A percentile compares a stretch with the other conserved stretches of the same genome.
Conservation (phyloP, 2,113 vertebrate species). For the Chamaea fasciata region DNA sequence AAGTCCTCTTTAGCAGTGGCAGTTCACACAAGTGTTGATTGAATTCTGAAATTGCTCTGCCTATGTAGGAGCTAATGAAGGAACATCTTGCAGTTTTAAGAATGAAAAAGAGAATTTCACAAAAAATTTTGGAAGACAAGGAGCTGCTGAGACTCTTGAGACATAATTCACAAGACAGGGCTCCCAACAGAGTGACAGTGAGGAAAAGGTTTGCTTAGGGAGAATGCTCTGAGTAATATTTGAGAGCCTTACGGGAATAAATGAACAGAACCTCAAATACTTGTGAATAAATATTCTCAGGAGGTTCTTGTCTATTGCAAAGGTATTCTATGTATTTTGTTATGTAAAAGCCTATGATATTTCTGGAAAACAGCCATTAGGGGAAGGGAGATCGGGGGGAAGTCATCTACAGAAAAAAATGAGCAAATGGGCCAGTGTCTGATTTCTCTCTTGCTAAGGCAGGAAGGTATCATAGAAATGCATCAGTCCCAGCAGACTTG, state of each 20-base stretch:
- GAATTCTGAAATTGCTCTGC: not conserved
- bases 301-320: not conserved
- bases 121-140: not conserved
- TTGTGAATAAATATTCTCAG: not conserved
- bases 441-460: not conserved
- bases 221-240: not conserved
- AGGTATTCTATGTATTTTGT: not conserved
- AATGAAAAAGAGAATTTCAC: not conserved
- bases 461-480: not conserved
- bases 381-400: rapidly evolving
- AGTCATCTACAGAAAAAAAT: not conserved
- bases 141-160: not conserved
- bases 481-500: not conserved
- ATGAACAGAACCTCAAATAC: not conserved
- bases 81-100: not conserved
- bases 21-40: not conserved
- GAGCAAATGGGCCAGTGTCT: not conserved
- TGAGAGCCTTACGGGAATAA: not conserved
- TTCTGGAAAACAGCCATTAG: not conserved
- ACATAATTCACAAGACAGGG: not conserved
- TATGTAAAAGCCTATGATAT: not conserved
- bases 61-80: not conserved
- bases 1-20: not conserved
- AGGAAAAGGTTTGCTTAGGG: not conserved
- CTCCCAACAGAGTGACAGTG: not conserved